phyloP scores from a whole-genome alignment of 2,888 invertebrate genomes.

The Lepidochrysops patricia region DNA sequence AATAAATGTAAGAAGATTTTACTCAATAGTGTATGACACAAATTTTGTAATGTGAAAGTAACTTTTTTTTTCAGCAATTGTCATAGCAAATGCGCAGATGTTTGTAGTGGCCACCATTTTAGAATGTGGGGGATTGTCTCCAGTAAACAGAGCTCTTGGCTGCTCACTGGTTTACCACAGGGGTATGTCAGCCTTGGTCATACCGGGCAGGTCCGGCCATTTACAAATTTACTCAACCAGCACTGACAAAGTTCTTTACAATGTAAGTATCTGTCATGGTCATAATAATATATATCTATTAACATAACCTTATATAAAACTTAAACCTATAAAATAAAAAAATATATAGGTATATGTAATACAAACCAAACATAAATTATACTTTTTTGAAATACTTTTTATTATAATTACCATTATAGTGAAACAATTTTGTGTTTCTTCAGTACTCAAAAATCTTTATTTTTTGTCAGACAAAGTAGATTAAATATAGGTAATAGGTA shows the following conservation, averaged over 20 bases:
- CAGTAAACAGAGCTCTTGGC: slow-evolving; percentile 42
- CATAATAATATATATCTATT: too few species aligned
- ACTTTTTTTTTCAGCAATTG: slow-evolving; percentile 46
- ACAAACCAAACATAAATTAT: too few species aligned
- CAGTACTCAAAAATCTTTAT: too few species aligned
- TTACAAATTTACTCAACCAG: slow-evolving; percentile 58
- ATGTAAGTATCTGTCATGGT: slow-evolving; percentile 41
- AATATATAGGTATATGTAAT: not conserved
- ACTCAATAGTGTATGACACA: too few species aligned
- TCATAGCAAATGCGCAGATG: slow-evolving; percentile 54
- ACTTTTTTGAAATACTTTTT: too few species aligned
- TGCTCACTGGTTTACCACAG: slow-evolving; percentile 45
- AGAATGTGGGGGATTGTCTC: slow-evolving; percentile 62
- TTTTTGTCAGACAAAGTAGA: too few species aligned
- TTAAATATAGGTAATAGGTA: too few species aligned
- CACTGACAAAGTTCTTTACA: slow-evolving; percentile 60
- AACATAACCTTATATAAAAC: too few species aligned
- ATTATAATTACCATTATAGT: too few species aligned
- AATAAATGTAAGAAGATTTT: too few species aligned
- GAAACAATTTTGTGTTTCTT: too few species aligned
- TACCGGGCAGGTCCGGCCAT: slow-evolving; percentile 59
- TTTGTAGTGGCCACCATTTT: slow-evolving; percentile 51
- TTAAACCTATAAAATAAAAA: slow-evolving; percentile 1
- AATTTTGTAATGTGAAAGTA: too few species aligned
- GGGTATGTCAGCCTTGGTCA: slow-evolving; percentile 43